Conservation (phyloP, 2,888 invertebrate genomes). For the Noctua janthina region DNA sequence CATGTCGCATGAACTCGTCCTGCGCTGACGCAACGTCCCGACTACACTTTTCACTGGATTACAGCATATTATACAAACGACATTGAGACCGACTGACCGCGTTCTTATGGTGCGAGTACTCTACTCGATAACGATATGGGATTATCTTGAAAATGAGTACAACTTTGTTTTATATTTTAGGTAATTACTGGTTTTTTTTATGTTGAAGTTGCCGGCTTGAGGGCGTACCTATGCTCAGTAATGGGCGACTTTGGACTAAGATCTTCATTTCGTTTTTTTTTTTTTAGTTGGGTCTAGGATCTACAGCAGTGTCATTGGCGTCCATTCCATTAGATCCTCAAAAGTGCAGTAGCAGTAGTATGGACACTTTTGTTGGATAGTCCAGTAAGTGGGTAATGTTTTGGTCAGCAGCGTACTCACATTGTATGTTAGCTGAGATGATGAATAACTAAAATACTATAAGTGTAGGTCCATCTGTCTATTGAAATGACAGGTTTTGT, state of each 20-base stretch:
- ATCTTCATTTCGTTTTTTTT: not conserved
- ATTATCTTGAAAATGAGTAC: constrained; percentile 31
- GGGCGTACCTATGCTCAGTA: not conserved
- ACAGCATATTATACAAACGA: constrained; percentile 81
- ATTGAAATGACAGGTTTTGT: not conserved
- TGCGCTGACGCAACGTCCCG: constrained; percentile 75
- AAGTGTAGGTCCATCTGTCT: not conserved
- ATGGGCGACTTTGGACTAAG: not conserved
- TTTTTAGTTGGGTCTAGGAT: not conserved
- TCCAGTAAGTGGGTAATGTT: not conserved
- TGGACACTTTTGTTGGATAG: not conserved
- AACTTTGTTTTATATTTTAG: not conserved
- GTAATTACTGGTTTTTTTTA: not conserved
- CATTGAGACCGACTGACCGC: constrained; percentile 85
- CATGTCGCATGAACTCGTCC: constrained; percentile 68
- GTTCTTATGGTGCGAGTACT: constrained; percentile 62
- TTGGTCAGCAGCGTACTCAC: not conserved
- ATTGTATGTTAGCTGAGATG: not conserved
- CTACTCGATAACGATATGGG: constrained; percentile 34
- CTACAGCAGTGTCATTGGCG: not conserved
- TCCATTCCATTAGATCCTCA: not conserved
- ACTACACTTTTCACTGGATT: constrained; percentile 77
- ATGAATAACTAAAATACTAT: not conserved
- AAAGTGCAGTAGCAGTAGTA: not conserved
- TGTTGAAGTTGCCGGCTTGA: not conserved